Evolutionary conservation across 2,113 vertebrate species (phyloP), one percentile per base, ranked within the genome.

Genomic region (Ursus arctos): DNA sequence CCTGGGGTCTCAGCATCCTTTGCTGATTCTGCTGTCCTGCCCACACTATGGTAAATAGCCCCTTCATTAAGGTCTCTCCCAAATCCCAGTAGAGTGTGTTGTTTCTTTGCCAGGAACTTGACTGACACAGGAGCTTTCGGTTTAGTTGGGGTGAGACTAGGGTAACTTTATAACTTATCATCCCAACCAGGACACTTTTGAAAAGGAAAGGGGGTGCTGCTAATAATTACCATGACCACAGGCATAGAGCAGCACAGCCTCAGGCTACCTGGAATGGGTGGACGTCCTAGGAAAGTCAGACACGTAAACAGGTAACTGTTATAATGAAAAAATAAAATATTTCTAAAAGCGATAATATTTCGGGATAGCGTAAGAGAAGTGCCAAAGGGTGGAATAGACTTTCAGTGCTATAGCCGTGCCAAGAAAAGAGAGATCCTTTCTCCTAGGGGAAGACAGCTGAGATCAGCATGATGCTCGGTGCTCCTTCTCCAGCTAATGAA

Each of bases 351-450:
- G 89, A 95, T 94, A 93, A 18, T 55, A 67, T 95, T 95, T 95
- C 43, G 55, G 81, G 76, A 92, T 15, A 86, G 83, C 16, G 59
- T 76, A 65, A 96, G 57, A n/a, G 51, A 94, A 97, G 43, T 88
- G 89, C 63, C 92, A 96, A 91, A 97, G 90, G 71, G 81, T 84
- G 77, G 90, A 83, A 74, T 40, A 87, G 67, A 61, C 9, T 97
- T 98, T 97, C 95, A 74, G 76, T 16, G 11, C 69, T 72, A 1
- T 7, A 85, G 63, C 28, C 31, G 16, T 96, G 94, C 95, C 95
- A 97, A 90, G 90, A 95, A 59, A 80, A 82, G 61, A 89, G 19
- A 96, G 96, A 91, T 92, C 87, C 96, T 95, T 95, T 93, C 95
- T 97, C 96, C 59, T 61, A 80, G 59, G 95, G 87, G 53, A 97